Percentiles rank a stretch among this genome's conserved stretches.
Evolutionary conservation across 2,888 invertebrate genomes (phyloP).

Genomic region (Ophion costatus): DNA sequence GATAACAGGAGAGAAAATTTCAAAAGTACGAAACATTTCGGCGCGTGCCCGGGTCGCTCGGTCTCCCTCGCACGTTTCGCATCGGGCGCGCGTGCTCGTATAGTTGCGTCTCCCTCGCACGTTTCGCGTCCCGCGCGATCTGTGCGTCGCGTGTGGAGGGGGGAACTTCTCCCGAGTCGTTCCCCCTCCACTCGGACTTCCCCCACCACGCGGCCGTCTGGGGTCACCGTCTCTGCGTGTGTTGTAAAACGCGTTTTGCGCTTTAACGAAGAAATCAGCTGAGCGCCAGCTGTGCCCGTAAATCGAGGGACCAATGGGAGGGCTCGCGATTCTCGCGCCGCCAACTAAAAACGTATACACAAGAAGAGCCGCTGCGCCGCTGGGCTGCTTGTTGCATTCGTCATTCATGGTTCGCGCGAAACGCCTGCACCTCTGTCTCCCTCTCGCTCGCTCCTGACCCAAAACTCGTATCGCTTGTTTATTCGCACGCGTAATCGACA

Average conservation of each 20-base stretch:
- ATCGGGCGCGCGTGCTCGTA: no score
- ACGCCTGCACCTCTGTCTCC: slow-evolving; percentile 59
- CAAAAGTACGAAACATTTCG: no score
- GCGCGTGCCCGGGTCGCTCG: neutral
- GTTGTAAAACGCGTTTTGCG: slow-evolving; percentile 46
- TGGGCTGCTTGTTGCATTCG: slow-evolving; percentile 71
- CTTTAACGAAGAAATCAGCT: slow-evolving; percentile 77
- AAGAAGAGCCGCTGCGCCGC: slow-evolving; percentile 68
- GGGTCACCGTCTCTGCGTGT: slow-evolving; percentile 27
- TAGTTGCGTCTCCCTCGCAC: neutral
- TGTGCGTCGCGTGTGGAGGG: no score
- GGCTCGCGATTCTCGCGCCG: slow-evolving; percentile 55
- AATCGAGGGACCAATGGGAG: slow-evolving; percentile 74
- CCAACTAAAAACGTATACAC: slow-evolving; percentile 64
- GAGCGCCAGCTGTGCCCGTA: slow-evolving; percentile 81
- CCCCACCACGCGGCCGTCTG: neutral
- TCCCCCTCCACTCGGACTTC: neutral
- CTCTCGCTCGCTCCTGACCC: neutral
- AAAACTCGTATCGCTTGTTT: neutral
- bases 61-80: neutral
- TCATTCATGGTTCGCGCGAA: slow-evolving; percentile 77
- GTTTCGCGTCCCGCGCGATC: neutral
- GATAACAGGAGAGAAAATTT: no score
- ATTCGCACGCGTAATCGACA: neutral
- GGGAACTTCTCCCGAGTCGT: neutral